These are phyloP conservation scores for Lampris incognitus DNA, from an alignment of 2,113 vertebrate genomes.

Conservation along the genomic window DNA sequence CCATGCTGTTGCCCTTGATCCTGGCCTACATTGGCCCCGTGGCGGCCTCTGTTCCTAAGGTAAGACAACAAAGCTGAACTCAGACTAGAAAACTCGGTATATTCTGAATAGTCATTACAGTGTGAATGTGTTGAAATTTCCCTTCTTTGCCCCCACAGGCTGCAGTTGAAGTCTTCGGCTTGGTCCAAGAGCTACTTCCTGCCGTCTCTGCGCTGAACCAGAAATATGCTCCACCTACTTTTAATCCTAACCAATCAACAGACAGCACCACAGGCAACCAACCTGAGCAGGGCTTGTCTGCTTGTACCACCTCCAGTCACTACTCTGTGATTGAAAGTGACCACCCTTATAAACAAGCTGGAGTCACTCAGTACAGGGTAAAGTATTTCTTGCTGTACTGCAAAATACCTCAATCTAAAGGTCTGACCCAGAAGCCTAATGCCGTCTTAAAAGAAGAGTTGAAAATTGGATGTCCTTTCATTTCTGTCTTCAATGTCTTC, in stretches of 20 bases:
- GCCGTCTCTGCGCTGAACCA: conserved; percentile 96
- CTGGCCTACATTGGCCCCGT: conserved; percentile 98
- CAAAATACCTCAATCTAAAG: background rate
- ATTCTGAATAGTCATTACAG: background rate
- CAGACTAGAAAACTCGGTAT: too few relatives aligned
- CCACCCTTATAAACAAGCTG: conserved; percentile 96
- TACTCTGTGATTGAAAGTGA: conserved; percentile 97
- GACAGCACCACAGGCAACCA: conserved; percentile 98
- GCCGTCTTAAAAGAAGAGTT: background rate
- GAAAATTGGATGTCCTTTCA: background rate
- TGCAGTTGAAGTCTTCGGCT: conserved; percentile 96
- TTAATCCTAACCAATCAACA: conserved; percentile 98
- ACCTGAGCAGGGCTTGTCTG: conserved; percentile 94
- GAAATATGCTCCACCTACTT: conserved; percentile 97
- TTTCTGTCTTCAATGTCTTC: background rate
- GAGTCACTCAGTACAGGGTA: conserved; percentile 96
- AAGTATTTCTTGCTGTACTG: background rate
- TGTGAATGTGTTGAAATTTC: background rate
- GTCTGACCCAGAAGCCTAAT: background rate
- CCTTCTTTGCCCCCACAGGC: conserved; percentile 79
- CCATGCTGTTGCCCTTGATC: conserved; percentile 97
- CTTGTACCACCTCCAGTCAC: conserved; percentile 96
- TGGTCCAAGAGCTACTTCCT: conserved; percentile 95
- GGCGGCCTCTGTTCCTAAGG: conserved; percentile 97
- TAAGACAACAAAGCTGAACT: conserved; percentile 58